A percentile compares a stretch with the other conserved stretches of the same genome.
These are phyloP conservation scores for Carcinoscorpius rotundicauda DNA, from an alignment of 1,140 invertebrate genomes.

Conservation along the genomic window DNA sequence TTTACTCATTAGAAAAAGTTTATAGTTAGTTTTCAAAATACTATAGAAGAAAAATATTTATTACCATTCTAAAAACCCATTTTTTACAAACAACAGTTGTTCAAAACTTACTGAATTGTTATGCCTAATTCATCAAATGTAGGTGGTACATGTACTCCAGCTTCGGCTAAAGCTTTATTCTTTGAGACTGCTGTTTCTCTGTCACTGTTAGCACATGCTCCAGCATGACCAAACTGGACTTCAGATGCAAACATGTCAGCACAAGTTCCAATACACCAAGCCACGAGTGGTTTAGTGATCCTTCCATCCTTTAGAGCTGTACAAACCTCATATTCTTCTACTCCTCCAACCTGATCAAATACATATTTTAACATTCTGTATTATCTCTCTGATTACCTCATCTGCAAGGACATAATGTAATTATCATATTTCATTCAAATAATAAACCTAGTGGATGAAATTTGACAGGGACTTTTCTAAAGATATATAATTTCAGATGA, in stretches of 20 bases:
- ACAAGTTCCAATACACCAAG: constrained; percentile 51
- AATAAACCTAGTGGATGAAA: too few species aligned
- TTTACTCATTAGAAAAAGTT: too few species aligned
- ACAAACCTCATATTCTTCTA: constrained; percentile 97
- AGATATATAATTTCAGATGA: too few species aligned
- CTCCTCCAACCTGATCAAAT: constrained; percentile 62
- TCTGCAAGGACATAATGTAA: too few species aligned
- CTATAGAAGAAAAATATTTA: too few species aligned
- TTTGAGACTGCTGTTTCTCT: constrained; percentile 90
- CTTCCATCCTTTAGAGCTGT: constrained; percentile 63
- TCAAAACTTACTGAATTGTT: constrained; percentile 44
- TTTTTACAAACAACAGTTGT: not conserved
- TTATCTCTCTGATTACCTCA: too few species aligned
- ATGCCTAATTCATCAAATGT: constrained; percentile 88
- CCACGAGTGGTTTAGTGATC: constrained; percentile 89
- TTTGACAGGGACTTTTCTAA: too few species aligned
- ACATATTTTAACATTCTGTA: too few species aligned
- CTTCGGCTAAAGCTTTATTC: constrained; percentile 66
- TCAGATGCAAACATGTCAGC: constrained; percentile 29
- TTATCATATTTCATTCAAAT: too few species aligned
- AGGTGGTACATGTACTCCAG: constrained; percentile 78
- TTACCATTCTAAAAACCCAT: too few species aligned
- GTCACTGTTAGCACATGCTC: constrained; percentile 90
- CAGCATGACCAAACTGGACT: constrained; percentile 99
- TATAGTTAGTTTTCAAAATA: too few species aligned